A percentile compares a stretch with the other conserved stretches of the same genome.
Evolutionary conservation across 2,113 vertebrate species (phyloP).

Genomic region (Centropus bengalensis): DNA sequence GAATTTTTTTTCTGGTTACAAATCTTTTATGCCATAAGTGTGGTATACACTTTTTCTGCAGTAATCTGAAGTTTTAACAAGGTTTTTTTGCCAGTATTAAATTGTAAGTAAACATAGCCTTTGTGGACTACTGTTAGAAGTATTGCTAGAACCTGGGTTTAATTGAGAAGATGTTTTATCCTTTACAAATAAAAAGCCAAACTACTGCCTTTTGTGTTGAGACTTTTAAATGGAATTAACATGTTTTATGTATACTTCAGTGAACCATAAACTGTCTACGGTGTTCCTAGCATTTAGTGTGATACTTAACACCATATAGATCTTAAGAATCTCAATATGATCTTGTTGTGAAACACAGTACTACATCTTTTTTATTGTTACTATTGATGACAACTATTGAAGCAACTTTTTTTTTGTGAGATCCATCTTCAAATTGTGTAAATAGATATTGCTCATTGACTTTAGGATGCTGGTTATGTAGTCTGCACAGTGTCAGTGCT

Average conservation of each 20-base stretch:
- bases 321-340: background rate
- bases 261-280: conserved; percentile 37
- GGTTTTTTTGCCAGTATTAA: conserved; percentile 2
- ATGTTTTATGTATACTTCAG: conserved; percentile 39
- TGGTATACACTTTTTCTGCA: conserved; percentile 42
- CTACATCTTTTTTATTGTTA: background rate
- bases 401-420: background rate
- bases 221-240: conserved; percentile 32
- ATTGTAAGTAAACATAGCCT: conserved; percentile 26
- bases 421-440: background rate
- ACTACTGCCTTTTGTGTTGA: conserved; percentile 30
- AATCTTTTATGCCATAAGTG: conserved; percentile 24
- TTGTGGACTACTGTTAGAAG: conserved; percentile 13
- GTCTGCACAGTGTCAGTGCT: background rate
- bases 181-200: conserved; percentile 65
- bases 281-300: background rate
- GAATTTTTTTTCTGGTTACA: conserved; percentile 55
- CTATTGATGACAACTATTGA: background rate
- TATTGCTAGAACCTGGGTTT: conserved; percentile 32
- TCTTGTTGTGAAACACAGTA: background rate
- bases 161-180: conserved; percentile 42
- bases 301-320: background rate
- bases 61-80: conserved; percentile 32
- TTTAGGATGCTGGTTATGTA: background rate
- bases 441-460: background rate